These are phyloP conservation scores for Tautogolabrus adspersus DNA, from an alignment of 2,113 vertebrate genomes.

Conservation along the genomic window DNA sequence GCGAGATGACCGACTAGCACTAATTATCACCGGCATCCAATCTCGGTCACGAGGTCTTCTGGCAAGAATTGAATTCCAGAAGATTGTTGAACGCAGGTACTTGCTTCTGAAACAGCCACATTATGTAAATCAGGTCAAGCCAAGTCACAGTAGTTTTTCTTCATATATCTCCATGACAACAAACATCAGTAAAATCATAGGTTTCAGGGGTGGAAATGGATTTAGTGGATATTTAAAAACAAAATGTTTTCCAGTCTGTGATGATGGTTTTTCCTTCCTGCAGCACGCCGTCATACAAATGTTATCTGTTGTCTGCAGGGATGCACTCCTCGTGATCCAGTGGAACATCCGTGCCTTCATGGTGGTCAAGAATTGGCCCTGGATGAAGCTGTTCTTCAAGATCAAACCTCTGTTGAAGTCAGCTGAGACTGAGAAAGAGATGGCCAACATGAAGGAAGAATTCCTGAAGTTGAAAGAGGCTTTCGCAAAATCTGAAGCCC, in stretches of 20 bases:
- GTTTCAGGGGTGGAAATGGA: not conserved
- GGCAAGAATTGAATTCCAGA: constrained; percentile 90
- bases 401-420: constrained; percentile 91
- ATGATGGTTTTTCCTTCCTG: not conserved
- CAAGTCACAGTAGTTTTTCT: not conserved
- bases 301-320: constrained; percentile 75
- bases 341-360: constrained; percentile 93
- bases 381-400: constrained; percentile 94
- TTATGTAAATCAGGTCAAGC: not conserved
- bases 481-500: constrained; percentile 89
- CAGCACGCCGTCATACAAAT: not conserved
- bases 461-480: constrained; percentile 86
- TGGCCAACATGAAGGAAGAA: constrained; percentile 87
- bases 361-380: constrained; percentile 93
- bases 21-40: constrained; percentile 90
- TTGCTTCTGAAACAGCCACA: not conserved
- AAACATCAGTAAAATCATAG: not conserved
- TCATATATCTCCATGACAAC: not conserved
- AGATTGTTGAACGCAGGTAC: constrained; percentile 90
- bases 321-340: constrained; percentile 91
- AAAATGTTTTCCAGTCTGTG: not conserved
- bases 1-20: constrained; percentile 89
- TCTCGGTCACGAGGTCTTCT: constrained; percentile 87
- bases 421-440: constrained; percentile 88
- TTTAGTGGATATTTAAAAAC: not conserved